Percentiles rank a stretch among this genome's conserved stretches.
Evolutionary conservation across 2,888 invertebrate species (phyloP).

Genomic region (Crossocerus cetratus): DNA sequence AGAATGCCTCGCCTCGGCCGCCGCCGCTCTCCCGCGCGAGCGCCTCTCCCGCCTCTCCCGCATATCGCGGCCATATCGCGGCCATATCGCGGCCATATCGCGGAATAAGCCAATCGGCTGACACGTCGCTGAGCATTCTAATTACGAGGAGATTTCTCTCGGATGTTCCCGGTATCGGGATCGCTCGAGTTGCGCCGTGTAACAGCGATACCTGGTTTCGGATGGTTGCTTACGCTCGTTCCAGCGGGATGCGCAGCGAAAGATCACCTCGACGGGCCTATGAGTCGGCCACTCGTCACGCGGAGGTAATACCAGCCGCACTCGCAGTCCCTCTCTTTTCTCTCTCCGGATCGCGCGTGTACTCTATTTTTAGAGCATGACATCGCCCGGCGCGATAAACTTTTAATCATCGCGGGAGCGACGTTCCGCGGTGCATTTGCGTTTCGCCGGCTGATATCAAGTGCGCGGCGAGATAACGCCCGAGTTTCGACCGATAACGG

Average conservation of each 20-base stretch:
- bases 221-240: neutral
- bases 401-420: slow-evolving; percentile 19
- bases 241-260: neutral
- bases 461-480: neutral
- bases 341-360: neutral
- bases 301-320: neutral
- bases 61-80: too few relatives aligned
- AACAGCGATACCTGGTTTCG: neutral
- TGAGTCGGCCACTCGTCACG: slow-evolving; percentile 2
- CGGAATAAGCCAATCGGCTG: too few relatives aligned
- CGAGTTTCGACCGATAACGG: slow-evolving; percentile 1
- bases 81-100: too few relatives aligned
- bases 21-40: too few relatives aligned
- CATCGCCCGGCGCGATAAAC: slow-evolving; percentile 15
- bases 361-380: slow-evolving; percentile 20
- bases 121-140: too few relatives aligned
- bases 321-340: too few relatives aligned
- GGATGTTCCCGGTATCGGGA: too few relatives aligned
- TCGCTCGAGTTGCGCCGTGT: too few relatives aligned
- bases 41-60: too few relatives aligned
- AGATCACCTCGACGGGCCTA: neutral
- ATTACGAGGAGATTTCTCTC: too few relatives aligned
- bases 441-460: neutral
- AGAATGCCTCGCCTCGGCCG: too few relatives aligned
- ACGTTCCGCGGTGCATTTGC: slow-evolving; percentile 13